Base-by-base conservation (phyloP, 2,888 invertebrate species). In the Orthosia cruda region DNA sequence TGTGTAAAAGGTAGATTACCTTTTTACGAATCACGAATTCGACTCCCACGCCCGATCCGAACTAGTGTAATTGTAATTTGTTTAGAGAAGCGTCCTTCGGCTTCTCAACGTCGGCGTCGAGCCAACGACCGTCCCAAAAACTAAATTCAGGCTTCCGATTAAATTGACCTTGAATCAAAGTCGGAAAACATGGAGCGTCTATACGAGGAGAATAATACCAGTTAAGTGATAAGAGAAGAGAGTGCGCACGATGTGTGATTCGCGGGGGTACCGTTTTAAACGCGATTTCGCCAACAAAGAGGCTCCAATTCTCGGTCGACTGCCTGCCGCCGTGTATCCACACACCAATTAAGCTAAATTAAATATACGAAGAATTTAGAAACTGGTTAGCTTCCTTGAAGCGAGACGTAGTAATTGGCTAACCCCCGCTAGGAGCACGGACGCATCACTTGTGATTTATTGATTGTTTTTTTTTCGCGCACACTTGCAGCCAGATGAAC, bases 341-440 rank as follows among this genome's bases (percentile, higher is more conserved):
- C 94, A 95, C 94, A 95, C 94, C 95, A 96, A 96, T 96, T 96
- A 96, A 95, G 95, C 92, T 95, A 93, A 95, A 96, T 95, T 95
- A 96, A 95, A 96, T 94, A 96, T 95, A 96, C 95, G 94, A 95
- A 96, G 96, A 96, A 96, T 96, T 96, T 96, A 96, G 96, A 96
- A 96, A 96, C 95, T 95, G 94, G 93, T 95, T 95, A 94, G 94
- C 95, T 96, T 96, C 95, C 96, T 95, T 95, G 95, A 95, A 96
- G 96, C 96, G 96, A 94, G 96, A 94, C 96, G 95, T 90, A 87
- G 93, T 96, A 96, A 96, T 96, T 96, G 96, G 95, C 95, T 93
- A 93, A 93, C 93, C 93, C 93, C 92, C 91, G 93, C 92, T 93
- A 92, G 92, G 92, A 95, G 93, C 93, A 95, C 94, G 93, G 93